Base-by-base conservation (phyloP, 2,113 vertebrate genomes). In the Oriolus oriolus region DNA sequence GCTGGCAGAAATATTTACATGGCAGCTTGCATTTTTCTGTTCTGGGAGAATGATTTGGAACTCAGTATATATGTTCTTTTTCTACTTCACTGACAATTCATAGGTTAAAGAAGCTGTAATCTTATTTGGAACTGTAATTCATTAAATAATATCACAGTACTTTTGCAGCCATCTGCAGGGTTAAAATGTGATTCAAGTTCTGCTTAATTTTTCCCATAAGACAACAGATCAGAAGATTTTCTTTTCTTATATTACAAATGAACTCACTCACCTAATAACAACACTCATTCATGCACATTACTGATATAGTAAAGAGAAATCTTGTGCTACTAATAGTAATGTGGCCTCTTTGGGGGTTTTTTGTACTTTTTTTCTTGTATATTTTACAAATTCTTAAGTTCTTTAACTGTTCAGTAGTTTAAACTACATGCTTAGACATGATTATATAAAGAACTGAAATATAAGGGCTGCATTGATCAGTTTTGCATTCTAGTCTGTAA, bases 1-100 rank as follows among this genome's bases (percentile, higher is more conserved):
- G 9, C 37, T 94, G 47, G 59, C 54, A 96, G 39, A 91, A 94
- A 85, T 83, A 87, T 93, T 95, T 95, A 53, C 69, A 87, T 47
- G 49, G 56, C 65, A 95, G 52, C 33, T 96, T 91, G 60, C 12
- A 89, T 87, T 92, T 95, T 94, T 6, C 24, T 52, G 37, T 87
- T 95, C 75, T 68, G 87, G 50, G 54, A 85, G 8, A 96, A 91
- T 89, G 22, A 84, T 90, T 91, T 91, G 73, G 53, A 96, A 11
- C 23, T 87, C 44, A 74, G 35, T 60, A 57, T 79, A 45, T 47
- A 76, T 57, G 18, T 53, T 65, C 20, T 44, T 59, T 92, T 94
- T 69, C 45, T 87, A 86, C 42, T 86, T 88, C 76, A 64, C 33
- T 54, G 17, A 87, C 22, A 96, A 94, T 95, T 91, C 93, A 75